phyloP scores from a whole-genome alignment of 2,888 invertebrate genomes.

The Thelaira solivaga region DNA sequence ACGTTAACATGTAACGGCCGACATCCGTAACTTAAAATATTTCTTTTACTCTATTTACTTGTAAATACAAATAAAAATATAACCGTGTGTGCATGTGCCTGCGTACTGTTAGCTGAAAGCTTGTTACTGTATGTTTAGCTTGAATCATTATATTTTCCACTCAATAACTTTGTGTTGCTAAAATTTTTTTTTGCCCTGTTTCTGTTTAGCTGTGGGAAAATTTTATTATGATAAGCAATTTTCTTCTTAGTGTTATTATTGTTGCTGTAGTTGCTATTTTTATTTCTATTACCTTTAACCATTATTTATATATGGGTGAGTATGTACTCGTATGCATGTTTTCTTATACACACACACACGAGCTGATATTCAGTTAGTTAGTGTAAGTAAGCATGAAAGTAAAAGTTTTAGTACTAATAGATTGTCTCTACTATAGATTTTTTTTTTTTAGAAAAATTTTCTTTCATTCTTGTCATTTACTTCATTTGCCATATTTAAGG shows the following conservation, averaged over 20 bases:
- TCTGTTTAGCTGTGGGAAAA: constrained; percentile 62
- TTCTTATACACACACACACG: background rate
- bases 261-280: constrained; percentile 21
- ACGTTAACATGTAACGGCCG: background rate
- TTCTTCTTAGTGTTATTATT: constrained; percentile 55
- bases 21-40: constrained; percentile 55
- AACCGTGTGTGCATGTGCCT: background rate
- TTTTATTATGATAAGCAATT: constrained; percentile 65
- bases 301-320: background rate
- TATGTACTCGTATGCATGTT: background rate
- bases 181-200: constrained; percentile 29
- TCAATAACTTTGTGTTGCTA: constrained; percentile 54
- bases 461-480: constrained; percentile 21
- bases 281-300: constrained; percentile 46
- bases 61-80: background rate
- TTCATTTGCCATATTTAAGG: constrained; percentile 48
- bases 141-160: constrained; percentile 53
- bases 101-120: no score
- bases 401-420: constrained; percentile 29
- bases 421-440: background rate
- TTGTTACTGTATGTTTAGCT: constrained; percentile 18
- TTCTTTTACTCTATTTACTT: background rate
- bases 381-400: background rate
- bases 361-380: no score
- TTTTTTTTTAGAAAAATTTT: background rate